Evolutionary conservation across 2,888 invertebrate species (phyloP).

Genomic region (Diachrysia chrysitis): DNA sequence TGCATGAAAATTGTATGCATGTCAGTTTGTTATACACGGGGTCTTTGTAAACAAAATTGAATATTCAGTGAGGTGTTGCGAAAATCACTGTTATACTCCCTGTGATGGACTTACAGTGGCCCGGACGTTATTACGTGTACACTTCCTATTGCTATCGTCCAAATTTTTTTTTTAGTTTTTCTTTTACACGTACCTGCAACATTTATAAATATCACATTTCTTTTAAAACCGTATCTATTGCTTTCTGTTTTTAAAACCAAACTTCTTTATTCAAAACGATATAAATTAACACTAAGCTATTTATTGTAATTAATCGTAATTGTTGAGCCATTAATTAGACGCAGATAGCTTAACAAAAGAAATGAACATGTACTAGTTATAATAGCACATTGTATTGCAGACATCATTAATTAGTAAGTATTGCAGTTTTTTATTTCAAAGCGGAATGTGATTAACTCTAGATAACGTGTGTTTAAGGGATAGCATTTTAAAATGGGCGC

Average conservation of each 20-base stretch:
- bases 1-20: conserved; percentile 81
- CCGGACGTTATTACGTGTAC: conserved; percentile 61
- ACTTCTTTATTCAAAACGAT: conserved; percentile 3
- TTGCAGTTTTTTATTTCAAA: conserved; percentile 38
- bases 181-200: neutral
- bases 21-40: conserved; percentile 72
- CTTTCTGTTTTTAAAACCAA: neutral
- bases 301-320: conserved; percentile 50
- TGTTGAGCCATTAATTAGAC: conserved; percentile 32
- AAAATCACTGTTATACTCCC: conserved; percentile 82
- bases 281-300: conserved; percentile 25
- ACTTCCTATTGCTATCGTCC: conserved; percentile 19
- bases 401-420: conserved; percentile 49
- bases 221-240: neutral
- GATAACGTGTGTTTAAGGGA: neutral
- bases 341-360: conserved; percentile 36
- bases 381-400: conserved; percentile 54
- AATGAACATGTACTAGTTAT: conserved; percentile 41
- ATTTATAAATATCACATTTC: neutral
- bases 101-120: conserved; percentile 66
- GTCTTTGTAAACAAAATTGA: conserved; percentile 87
- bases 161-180: neutral
- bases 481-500: neutral
- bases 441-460: conserved; percentile 17
- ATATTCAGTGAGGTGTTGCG: conserved; percentile 83